Base-by-base conservation (phyloP, 2,888 invertebrate species). In the Leptopterna dolabrata region DNA sequence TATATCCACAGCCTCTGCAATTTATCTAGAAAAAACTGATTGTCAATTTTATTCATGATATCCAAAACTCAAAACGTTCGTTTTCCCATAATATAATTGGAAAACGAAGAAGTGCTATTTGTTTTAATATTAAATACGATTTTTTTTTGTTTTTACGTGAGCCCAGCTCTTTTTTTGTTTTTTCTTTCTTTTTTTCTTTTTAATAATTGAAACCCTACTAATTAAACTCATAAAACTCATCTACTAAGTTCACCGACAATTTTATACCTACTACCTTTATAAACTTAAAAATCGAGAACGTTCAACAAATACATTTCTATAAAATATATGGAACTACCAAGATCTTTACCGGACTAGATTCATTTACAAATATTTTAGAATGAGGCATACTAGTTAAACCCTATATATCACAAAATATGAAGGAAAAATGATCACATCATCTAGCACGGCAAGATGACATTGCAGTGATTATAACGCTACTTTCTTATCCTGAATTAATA, bases 1-100 rank as follows among this genome's bases (percentile, higher is more conserved):
- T 87, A 78, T 87, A 88, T 76, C 87, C 88, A 88, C 88, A 88
- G 88, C 88, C 88, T 85, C 87, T 88, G 88, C 88, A 88, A 87
- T 88, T 87, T 88, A 81, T 87, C 85, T 88, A 88, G 84, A 76
- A 87, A 88, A 71, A 88, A 84, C 78, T 88, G 88, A 88, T 88
- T 88, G 88, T 88, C 88, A 86, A 82, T 87, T 86, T 88, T 88
- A 87, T 87, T 87, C 85, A 41, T 76, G 78, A 80, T 86, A 86
- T 78, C 36, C 85, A 55, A 85, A 86, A 78, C 70, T 78, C 76
- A 87, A 73, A 88, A 24, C 4, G 9, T 55, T 55, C n/a, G n/a
- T 55, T 45, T 51, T 80, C 36, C 83, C 45, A 24, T 78, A 36
- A 2, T 36, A n/a, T 36, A 45, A 45, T 45, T 45, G 45, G 51